Percentiles rank a stretch among this genome's conserved stretches.
phyloP scores from a whole-genome alignment of 2,797 vertebrate genomes.

The Microhierax caerulescens region DNA sequence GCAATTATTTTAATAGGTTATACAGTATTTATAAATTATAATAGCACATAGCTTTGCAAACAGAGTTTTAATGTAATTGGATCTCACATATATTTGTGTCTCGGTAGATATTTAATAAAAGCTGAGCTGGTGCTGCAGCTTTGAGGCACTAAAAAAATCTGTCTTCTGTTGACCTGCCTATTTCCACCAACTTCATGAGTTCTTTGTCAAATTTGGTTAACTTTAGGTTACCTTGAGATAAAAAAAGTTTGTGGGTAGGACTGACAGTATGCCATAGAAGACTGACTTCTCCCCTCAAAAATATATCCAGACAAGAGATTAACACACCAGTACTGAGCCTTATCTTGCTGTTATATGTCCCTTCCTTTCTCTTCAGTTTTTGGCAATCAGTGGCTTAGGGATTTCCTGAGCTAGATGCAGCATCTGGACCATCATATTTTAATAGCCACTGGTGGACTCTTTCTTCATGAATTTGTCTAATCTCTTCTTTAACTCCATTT shows the following conservation, averaged over 20 bases:
- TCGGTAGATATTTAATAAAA: neutral
- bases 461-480: conserved; percentile 27
- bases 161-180: neutral
- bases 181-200: neutral
- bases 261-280: neutral
- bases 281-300: no score
- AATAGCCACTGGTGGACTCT: conserved; percentile 3
- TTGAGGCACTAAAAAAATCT: neutral
- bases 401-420: conserved; percentile 53
- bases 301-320: neutral
- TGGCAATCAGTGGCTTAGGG: conserved; percentile 32
- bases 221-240: neutral
- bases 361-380: neutral
- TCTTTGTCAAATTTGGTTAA: neutral
- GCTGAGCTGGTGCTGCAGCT: neutral
- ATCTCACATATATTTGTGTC: neutral
- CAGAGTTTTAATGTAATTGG: neutral
- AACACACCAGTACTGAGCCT: neutral
- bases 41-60: neutral
- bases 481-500: conserved; percentile 39
- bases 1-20: neutral
- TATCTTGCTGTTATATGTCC: neutral
- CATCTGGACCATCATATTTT: conserved; percentile 57
- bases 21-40: neutral
- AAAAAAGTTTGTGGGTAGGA: neutral